These are phyloP conservation scores for Blennius ocellaris DNA, from an alignment of 2,113 vertebrate species.

Conservation along the genomic window DNA sequence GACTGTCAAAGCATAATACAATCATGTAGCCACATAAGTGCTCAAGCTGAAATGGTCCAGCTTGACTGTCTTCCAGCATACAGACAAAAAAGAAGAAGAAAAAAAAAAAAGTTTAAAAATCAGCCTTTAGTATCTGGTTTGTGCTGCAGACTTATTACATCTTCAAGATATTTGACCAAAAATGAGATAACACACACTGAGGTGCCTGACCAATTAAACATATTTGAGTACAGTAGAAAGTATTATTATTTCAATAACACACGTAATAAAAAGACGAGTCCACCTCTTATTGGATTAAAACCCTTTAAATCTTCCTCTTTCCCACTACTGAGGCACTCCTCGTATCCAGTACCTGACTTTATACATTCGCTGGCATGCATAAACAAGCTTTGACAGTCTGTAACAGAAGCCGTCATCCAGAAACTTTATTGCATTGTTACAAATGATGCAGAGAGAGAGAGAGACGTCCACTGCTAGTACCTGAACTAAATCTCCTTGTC, in stretches of 20 bases:
- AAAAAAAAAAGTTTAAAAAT: constrained; percentile 16
- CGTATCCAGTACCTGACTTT: constrained; percentile 17
- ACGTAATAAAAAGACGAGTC: constrained; percentile 33
- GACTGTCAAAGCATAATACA: constrained; percentile 46
- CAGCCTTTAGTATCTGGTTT: constrained; percentile 15
- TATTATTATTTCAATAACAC: constrained; percentile 2
- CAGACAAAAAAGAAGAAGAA: background rate
- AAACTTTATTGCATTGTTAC: constrained; percentile 57
- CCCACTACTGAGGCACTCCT: constrained; percentile 9
- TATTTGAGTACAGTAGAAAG: background rate
- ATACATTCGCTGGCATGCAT: constrained; percentile 49
- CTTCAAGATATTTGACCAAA: constrained; percentile 9
- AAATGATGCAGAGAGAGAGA: constrained; percentile 18
- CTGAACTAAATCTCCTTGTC: constrained; percentile 37
- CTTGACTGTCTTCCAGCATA: constrained; percentile 39
- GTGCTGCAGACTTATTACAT: constrained; percentile 5
- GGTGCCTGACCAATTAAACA: background rate
- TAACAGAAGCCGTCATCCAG: constrained; percentile 19
- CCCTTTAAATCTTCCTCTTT: background rate
- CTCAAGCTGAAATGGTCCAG: constrained; percentile 30
- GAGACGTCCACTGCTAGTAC: constrained; percentile 38
- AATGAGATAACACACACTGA: background rate
- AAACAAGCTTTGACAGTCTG: constrained; percentile 16
- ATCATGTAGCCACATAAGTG: constrained; percentile 33
- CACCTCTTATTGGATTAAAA: constrained; percentile 11